These are phyloP conservation scores for Caprella mutica DNA, from an alignment of 2,888 invertebrate species.

Conservation along the genomic window DNA sequence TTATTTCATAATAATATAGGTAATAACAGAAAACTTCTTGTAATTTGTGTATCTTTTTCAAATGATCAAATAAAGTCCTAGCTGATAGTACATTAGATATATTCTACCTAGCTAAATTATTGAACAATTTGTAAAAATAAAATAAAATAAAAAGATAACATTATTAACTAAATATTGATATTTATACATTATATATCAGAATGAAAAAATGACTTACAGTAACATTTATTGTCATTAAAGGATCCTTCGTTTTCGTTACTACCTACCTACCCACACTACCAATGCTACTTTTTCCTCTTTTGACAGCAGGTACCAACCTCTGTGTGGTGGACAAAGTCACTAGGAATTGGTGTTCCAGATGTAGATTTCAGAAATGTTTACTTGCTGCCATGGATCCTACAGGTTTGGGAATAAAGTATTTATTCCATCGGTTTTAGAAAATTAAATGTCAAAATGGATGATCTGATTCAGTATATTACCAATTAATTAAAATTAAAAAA, in stretches of 20 bases:
- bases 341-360: conserved; percentile 78
- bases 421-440: no score
- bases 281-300: conserved; percentile 15
- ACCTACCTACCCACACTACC: no score
- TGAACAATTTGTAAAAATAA: neutral
- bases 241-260: no score
- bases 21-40: neutral
- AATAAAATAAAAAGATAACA: neutral
- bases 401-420: no score
- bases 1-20: no score
- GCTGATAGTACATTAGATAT: neutral
- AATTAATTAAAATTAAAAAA: no score
- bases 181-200: no score
- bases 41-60: neutral
- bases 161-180: no score
- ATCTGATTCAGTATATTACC: no score
- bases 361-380: conserved; percentile 65
- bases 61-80: neutral
- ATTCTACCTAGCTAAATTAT: conserved; percentile 3
- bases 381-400: conserved; percentile 63
- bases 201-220: no score
- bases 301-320: conserved; percentile 55
- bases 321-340: conserved; percentile 69
- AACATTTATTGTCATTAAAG: no score
- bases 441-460: no score